These are phyloP conservation scores for Lepus europaeus DNA, from an alignment of 2,113 vertebrate species.

Conservation along the genomic window DNA sequence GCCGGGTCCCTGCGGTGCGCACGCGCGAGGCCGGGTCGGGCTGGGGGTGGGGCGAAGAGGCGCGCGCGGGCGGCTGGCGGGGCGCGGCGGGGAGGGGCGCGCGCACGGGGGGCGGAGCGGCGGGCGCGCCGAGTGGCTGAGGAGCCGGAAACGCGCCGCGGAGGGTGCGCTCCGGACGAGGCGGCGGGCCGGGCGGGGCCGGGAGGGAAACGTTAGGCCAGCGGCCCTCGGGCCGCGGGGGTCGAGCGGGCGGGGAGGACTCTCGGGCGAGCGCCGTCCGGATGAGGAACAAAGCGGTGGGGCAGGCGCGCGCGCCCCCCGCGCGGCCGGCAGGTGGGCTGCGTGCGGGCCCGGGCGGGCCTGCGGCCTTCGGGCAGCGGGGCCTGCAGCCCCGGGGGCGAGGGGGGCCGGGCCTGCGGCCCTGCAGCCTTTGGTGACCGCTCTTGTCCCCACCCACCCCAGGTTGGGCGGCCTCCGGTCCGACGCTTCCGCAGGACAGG, in stretches of 20 bases:
- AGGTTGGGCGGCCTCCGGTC: constrained; percentile 56
- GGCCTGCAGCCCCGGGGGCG: neutral
- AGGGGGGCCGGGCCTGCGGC: neutral
- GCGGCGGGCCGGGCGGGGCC: neutral
- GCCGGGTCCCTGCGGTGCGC: neutral
- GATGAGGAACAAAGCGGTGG: constrained; percentile 66
- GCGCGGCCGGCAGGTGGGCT: constrained; percentile 62
- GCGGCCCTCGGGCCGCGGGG: neutral
- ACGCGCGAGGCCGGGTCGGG: too few relatives aligned
- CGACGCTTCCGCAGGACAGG: constrained; percentile 36
- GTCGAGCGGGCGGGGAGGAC: neutral
- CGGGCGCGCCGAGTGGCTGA: constrained; percentile 26
- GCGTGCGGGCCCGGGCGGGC: neutral
- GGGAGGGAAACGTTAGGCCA: constrained; percentile 45
- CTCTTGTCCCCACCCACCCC: neutral
- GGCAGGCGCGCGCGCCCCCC: constrained; percentile 52
- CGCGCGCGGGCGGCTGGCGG: neutral
- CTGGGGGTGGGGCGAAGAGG: neutral
- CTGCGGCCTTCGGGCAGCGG: neutral
- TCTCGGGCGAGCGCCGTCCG: constrained; percentile 12
- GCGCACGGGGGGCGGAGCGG: constrained; percentile 9
- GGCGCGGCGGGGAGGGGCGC: neutral
- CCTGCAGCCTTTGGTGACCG: neutral
- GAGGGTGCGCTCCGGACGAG: constrained; percentile 72
- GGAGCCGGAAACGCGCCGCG: neutral